These are phyloP conservation scores for Colletes latitarsis DNA, from an alignment of 1,140 invertebrate species.

Conservation along the genomic window DNA sequence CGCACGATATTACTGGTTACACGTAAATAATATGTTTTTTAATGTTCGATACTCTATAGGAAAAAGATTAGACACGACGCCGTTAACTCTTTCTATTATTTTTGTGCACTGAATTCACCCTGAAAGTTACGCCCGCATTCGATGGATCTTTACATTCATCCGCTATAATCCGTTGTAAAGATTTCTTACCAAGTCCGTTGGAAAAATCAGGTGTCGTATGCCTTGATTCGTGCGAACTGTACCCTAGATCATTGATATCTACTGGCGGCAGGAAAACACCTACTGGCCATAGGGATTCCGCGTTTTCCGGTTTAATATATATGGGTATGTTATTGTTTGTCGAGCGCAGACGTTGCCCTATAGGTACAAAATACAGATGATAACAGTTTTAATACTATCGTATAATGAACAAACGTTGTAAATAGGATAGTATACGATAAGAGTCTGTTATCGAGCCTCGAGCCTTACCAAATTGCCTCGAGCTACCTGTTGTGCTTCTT, in stretches of 20 bases:
- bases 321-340: background rate
- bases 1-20: background rate
- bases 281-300: constrained; percentile 68
- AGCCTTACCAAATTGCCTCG: constrained; percentile 49
- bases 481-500: constrained; percentile 44
- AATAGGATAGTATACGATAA: background rate
- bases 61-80: no score
- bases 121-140: background rate
- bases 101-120: no score
- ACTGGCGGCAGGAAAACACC: constrained; percentile 70
- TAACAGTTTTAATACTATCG: background rate
- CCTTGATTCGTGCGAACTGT: constrained; percentile 57
- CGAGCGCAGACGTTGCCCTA: constrained; percentile 16
- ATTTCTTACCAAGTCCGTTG: constrained; percentile 68
- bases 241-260: constrained; percentile 67
- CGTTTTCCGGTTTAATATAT: constrained; percentile 51
- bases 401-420: background rate
- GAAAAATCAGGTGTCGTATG: constrained; percentile 68
- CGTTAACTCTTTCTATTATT: no score
- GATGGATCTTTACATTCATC: no score
- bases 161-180: no score
- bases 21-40: background rate
- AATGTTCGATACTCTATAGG: no score
- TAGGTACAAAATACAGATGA: background rate
- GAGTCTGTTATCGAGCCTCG: background rate